Conservation (phyloP, 2,888 invertebrate genomes). For the Tenodera sinensis region DNA sequence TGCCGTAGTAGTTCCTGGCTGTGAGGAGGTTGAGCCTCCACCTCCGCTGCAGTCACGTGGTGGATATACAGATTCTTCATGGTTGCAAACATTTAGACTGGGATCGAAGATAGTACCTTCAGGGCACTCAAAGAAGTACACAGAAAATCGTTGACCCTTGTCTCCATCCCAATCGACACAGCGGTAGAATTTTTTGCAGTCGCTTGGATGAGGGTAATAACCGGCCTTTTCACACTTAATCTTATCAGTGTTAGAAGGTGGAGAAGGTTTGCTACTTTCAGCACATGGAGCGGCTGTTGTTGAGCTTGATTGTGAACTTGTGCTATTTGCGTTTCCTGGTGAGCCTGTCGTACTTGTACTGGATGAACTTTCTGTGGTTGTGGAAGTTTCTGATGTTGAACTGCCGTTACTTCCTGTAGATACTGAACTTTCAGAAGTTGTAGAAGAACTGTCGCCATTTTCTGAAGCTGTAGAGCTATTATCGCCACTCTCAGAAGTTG, state of each 20-base stretch:
- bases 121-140: slow-evolving; percentile 64
- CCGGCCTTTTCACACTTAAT: slow-evolving; percentile 61
- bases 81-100: slow-evolving; percentile 61
- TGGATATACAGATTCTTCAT: slow-evolving; percentile 63
- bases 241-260: slow-evolving; percentile 16
- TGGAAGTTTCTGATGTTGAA: background rate
- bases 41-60: slow-evolving; percentile 39
- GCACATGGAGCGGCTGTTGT: background rate
- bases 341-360: background rate
- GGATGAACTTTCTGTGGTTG: background rate
- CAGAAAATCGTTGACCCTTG: slow-evolving; percentile 52
- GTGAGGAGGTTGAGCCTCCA: background rate
- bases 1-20: slow-evolving; percentile 8
- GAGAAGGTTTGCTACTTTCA: slow-evolving; percentile 7
- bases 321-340: background rate
- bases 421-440: background rate
- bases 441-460: background rate
- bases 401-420: background rate
- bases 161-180: slow-evolving; percentile 64
- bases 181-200: slow-evolving; percentile 74
- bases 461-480: background rate
- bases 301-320: background rate
- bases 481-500: background rate
- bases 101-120: slow-evolving; percentile 72
- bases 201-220: slow-evolving; percentile 62